Evolutionary conservation across 2,888 invertebrate genomes (phyloP).

Genomic region (Drosophila phalerata): DNA sequence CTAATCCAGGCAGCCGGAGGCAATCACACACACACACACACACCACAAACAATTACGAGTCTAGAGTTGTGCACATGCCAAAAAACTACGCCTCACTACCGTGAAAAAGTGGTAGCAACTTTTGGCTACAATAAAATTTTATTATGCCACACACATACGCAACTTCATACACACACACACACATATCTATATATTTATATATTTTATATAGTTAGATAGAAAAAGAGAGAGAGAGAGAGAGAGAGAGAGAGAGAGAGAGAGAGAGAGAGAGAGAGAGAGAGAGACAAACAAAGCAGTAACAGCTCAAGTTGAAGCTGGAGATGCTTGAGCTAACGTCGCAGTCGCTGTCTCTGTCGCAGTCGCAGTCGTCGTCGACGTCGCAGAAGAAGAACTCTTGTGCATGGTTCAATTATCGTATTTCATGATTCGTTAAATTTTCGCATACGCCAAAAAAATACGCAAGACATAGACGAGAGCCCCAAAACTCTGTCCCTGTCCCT

Average conservation of each 20-base stretch:
- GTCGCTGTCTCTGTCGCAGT: slow-evolving; percentile 14
- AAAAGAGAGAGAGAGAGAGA: slow-evolving; percentile 14
- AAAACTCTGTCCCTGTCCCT: neutral
- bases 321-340: slow-evolving; percentile 42
- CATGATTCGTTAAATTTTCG: slow-evolving; percentile 85
- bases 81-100: slow-evolving; percentile 55
- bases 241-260: slow-evolving; percentile 8
- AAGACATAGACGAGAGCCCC: slow-evolving; percentile 59
- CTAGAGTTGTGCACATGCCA: slow-evolving; percentile 42
- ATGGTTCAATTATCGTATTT: slow-evolving; percentile 85
- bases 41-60: slow-evolving; percentile 60
- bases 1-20: slow-evolving; percentile 12
- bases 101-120: slow-evolving; percentile 76
- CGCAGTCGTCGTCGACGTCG: slow-evolving; percentile 26
- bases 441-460: slow-evolving; percentile 76
- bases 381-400: slow-evolving; percentile 79
- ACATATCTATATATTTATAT: slow-evolving; percentile 18
- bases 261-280: slow-evolving; percentile 12
- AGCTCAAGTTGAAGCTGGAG: slow-evolving; percentile 40
- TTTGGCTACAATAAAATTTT: slow-evolving; percentile 80
- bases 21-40: slow-evolving; percentile 25
- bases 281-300: slow-evolving; percentile 56
- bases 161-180: slow-evolving; percentile 31
- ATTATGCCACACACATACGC: slow-evolving; percentile 77
- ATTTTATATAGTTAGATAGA: slow-evolving; percentile 3